Evolutionary conservation across 1,140 invertebrate genomes (phyloP), one percentile per base, ranked within the genome.

Genomic region (Drosophila albomicans): DNA sequence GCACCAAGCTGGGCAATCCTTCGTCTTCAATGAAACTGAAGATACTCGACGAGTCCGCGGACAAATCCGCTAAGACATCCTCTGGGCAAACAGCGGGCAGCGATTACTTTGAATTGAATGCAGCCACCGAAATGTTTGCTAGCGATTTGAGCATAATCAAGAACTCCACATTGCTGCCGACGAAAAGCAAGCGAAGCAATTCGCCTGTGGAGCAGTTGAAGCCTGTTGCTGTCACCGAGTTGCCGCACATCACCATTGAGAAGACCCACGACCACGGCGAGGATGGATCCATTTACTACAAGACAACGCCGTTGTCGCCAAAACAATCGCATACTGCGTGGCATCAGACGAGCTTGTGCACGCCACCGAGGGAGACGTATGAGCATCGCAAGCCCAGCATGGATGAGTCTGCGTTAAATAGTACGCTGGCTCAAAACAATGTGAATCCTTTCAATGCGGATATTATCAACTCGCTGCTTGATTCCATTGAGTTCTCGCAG

Each of bases 401-500:
- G 0, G 68, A 88, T 30, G 64, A 75, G 7, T 57, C 85, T 0
- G 7, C 35, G 10, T 10, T 89, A 1, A 84, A 78, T 15, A 43
- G 41, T 5, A 82, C 84, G 2, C 25, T 87, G 13, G 57, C 81
- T 5, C 74, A 78, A 16, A 11, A 25, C 5, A 79, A 92, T 62
- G 75, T 94, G 45, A 94, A 95, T 93, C 94, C 94, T 10, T 94
- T 95, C 43, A 94, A 93, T 81, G 93, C 92, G 32, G 94, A 94
- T 49, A 91, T 94, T 32, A 91, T 93, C 43, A 84, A 92, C 46
- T 93, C 93, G 6, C 86, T 95, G 66, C 77, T 94, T 62, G 93
- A 94, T 61, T 94, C 94, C 81, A 93, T 94, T 8, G 94, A 94
- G 52, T 94, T 94, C 25, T 79, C 72, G 0, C 51, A 64, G 51